Conservation (phyloP, 2,888 invertebrate genomes). For the Entomobrya proxima region DNA sequence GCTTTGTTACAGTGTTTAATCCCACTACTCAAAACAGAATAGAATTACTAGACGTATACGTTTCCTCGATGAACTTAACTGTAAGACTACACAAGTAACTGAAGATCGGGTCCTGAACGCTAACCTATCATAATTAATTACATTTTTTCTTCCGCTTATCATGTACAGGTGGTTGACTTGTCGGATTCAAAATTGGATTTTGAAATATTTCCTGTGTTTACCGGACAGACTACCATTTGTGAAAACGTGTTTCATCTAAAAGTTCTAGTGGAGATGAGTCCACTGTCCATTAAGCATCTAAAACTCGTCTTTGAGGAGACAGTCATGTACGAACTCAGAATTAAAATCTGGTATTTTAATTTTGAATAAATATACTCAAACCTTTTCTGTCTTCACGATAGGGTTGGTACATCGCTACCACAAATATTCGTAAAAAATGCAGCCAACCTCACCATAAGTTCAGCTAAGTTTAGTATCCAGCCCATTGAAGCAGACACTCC, state of each 20-base stretch:
- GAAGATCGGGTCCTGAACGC: not conserved
- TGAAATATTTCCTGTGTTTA: conserved; percentile 84
- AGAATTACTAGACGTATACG: conserved; percentile 87
- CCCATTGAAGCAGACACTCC: conserved; percentile 58
- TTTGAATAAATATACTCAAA: not conserved
- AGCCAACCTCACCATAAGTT: conserved; percentile 56
- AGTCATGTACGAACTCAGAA: conserved; percentile 14
- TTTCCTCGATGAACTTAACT: conserved; percentile 87
- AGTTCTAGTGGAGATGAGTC: conserved; percentile 87
- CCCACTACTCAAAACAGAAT: conserved; percentile 85
- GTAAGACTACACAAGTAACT: conserved; percentile 79
- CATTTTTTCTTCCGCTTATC: too few species aligned
- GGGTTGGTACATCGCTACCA: conserved; percentile 51
- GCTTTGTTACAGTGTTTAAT: conserved; percentile 87
- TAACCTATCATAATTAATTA: too few species aligned
- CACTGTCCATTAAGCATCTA: conserved; percentile 82
- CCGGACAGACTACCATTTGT: conserved; percentile 81
- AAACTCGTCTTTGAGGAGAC: conserved; percentile 56
- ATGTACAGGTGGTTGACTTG: conserved; percentile 81
- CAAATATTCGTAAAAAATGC: conserved; percentile 73
- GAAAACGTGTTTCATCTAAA: conserved; percentile 86
- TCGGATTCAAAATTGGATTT: conserved; percentile 78
- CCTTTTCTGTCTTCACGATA: not conserved
- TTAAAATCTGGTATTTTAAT: not conserved
- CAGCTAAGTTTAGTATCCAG: conserved; percentile 69